Conservation (phyloP, 1,140 invertebrate species). For the Drosophila ambigua region DNA sequence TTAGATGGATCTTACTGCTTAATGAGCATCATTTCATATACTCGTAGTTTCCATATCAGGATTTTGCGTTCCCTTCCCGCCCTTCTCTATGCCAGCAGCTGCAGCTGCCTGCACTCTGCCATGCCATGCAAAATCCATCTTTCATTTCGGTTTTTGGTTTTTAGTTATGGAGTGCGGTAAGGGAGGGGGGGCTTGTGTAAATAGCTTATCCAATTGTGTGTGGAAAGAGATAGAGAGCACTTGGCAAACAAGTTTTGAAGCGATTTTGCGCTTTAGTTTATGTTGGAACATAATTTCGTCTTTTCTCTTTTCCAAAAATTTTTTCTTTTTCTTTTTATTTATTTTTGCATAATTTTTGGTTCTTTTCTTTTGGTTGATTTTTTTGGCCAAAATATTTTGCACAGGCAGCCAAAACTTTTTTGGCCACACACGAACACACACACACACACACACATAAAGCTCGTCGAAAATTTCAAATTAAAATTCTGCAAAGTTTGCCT, state of each 20-base stretch:
- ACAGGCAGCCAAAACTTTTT: constrained; percentile 63
- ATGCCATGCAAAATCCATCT: constrained; percentile 36
- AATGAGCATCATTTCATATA: too few relatives aligned
- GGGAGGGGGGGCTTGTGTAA: constrained; percentile 56
- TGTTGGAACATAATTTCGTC: constrained; percentile 70
- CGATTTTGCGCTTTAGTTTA: constrained; percentile 73
- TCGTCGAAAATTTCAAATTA: constrained; percentile 76
- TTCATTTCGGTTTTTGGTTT: constrained; percentile 45
- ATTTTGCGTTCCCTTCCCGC: too few relatives aligned
- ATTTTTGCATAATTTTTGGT: constrained; percentile 52
- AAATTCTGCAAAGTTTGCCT: constrained; percentile 74
- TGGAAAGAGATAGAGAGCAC: constrained; percentile 7
- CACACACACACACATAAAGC: constrained; percentile 35
- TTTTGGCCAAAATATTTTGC: constrained; percentile 69
- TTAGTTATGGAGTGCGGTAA: too few relatives aligned
- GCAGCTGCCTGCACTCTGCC: too few relatives aligned
- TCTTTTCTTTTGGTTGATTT: constrained; percentile 14
- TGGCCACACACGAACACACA: constrained; percentile 20
- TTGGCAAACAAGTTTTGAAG: constrained; percentile 78
- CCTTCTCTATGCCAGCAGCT: too few relatives aligned
- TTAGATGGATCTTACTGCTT: too few relatives aligned
- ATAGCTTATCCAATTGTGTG: constrained; percentile 17
- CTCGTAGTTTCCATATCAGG: too few relatives aligned
- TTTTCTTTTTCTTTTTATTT: constrained; percentile 21
- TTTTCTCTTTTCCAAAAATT: not conserved